A percentile compares a stretch with the other conserved stretches of the same genome.
phyloP scores from a whole-genome alignment of 2,888 invertebrate genomes.

The Proisotoma minuta region DNA sequence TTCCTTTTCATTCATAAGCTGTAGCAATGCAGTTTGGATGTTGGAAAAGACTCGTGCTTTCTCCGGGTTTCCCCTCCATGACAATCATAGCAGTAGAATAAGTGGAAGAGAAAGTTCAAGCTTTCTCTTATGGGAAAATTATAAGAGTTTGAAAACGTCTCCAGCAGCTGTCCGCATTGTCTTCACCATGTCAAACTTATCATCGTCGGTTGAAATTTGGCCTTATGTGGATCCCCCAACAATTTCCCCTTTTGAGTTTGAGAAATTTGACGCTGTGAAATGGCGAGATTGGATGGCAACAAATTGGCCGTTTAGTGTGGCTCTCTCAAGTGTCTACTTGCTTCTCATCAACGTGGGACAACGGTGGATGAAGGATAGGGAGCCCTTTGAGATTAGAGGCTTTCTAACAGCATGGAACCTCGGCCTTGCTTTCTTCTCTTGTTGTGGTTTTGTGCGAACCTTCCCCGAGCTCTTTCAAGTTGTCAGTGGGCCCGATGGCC shows the following conservation, averaged over 20 bases:
- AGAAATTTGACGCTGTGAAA: slow-evolving; percentile 18
- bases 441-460: slow-evolving; percentile 25
- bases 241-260: slow-evolving; percentile 21
- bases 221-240: slow-evolving; percentile 27
- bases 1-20: too few species aligned
- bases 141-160: too few species aligned
- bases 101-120: too few species aligned
- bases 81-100: too few species aligned
- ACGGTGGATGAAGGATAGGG: slow-evolving; percentile 23
- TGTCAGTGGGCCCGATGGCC: slow-evolving; percentile 19
- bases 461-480: slow-evolving; percentile 28
- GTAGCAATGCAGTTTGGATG: too few species aligned
- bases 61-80: too few species aligned
- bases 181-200: background rate
- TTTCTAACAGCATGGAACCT: slow-evolving; percentile 25
- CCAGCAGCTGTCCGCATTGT: too few species aligned
- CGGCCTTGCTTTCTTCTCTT: slow-evolving; percentile 20
- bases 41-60: too few species aligned
- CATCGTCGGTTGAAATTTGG: slow-evolving; percentile 25
- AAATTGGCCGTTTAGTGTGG: slow-evolving; percentile 20
- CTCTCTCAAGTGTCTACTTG: slow-evolving; percentile 18
- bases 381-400: slow-evolving; percentile 22
- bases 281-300: slow-evolving; percentile 29
- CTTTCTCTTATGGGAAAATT: too few species aligned
- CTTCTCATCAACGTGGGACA: slow-evolving; percentile 21